Evolutionary conservation across 2,888 invertebrate species (phyloP), one percentile per base, ranked within the genome.

Genomic region (Dolichomitus sp.): DNA sequence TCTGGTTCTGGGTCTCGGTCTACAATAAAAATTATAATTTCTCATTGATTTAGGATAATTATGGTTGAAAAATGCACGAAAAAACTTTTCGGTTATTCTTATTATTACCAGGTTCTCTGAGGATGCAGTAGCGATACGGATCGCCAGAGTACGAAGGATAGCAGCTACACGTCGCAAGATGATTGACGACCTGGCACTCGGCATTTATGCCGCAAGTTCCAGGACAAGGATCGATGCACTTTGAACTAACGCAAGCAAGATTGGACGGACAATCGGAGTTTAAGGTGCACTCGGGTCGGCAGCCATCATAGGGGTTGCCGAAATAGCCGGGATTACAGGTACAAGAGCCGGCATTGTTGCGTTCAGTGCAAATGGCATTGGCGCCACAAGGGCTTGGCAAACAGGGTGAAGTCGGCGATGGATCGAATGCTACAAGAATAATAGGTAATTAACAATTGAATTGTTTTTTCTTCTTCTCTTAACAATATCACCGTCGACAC

Each of bases 191-290:
- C 74, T 94, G 92, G 85, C 95, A 95, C 40, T 93, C 90, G 2
- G 94, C 93, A 87, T 94, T 94, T 54, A 95, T 93, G n/a, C 97
- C 98, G 90, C 98, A 98, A 70, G 97, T 97, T 66, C 97, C 97
- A 82, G 96, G 96, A 91, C 98, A 98, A 70, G 98, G 98, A 93
- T 96, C 97, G 90, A 94, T 94, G 93, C 98, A 98, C 93, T 95
- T 96, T 92, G 97, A 96, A 89, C 96, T 96, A 86, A 96, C 94
- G 88, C 96, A 97, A 9, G 96, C 95, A 84, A 91, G 91, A 85
- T 93, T 94, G 11, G 94, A 89, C 11, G 93, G 87, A 87, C 95
- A 95, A 88, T 95, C 95, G 2, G 94, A 92, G 88, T 94, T 95
- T 11, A 94, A 85, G 12, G 94, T 89, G 86, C 95, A 95, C 88